Conservation (phyloP, 2,888 invertebrate genomes). For the Clepsis dumicolana region DNA sequence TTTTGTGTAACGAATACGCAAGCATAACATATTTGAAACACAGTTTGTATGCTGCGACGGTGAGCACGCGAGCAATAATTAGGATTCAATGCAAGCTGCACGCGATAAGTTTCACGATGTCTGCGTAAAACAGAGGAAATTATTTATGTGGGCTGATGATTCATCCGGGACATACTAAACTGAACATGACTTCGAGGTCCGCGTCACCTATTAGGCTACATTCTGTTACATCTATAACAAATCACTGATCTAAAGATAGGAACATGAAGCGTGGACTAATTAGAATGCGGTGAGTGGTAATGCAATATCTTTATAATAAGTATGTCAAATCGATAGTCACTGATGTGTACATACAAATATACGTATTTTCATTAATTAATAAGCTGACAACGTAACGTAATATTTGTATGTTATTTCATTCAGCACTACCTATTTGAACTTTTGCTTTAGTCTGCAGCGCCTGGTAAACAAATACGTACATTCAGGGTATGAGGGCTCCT, state of each 20-base stretch:
- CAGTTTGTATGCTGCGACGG: slow-evolving; percentile 11
- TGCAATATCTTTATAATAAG: background rate
- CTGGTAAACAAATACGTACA: no score
- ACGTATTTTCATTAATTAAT: background rate
- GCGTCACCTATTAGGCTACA: slow-evolving; percentile 22
- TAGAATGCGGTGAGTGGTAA: slow-evolving; percentile 40
- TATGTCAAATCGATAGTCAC: background rate
- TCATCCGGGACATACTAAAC: slow-evolving; percentile 49
- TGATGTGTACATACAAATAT: slow-evolving; percentile 1
- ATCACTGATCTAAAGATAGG: slow-evolving; percentile 43
- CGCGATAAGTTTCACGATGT: background rate
- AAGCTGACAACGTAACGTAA: background rate
- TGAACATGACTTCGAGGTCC: slow-evolving; percentile 11
- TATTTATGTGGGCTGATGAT: slow-evolving; percentile 57
- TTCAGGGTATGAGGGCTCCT: no score
- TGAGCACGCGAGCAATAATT: slow-evolving; percentile 17
- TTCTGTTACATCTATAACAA: slow-evolving; percentile 19
- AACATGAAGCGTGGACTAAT: slow-evolving; percentile 41
- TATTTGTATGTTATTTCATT: slow-evolving; percentile 1
- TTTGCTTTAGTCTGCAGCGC: background rate
- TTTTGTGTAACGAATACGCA: slow-evolving; percentile 34
- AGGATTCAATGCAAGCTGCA: slow-evolving; percentile 12
- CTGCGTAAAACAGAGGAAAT: slow-evolving; percentile 17
- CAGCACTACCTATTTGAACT: background rate
- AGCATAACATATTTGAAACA: slow-evolving; percentile 29